Conservation (phyloP, 2,797 vertebrate species). For the Gallinago nigripennis region DNA sequence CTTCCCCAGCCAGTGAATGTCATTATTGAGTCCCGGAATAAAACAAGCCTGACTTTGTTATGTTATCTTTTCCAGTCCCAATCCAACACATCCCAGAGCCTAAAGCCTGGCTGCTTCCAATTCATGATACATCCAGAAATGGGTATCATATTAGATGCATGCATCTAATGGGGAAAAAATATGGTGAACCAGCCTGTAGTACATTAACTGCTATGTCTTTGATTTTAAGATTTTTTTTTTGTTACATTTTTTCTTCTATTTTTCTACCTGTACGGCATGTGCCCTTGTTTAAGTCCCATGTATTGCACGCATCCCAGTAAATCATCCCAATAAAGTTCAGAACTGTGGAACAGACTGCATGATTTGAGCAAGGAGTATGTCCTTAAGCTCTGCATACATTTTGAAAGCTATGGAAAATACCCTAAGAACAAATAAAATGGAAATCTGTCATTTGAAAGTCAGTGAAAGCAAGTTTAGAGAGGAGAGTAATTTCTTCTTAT, state of each 20-base stretch:
- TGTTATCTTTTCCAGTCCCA: not conserved
- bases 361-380: not conserved
- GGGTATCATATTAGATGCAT: accelerated
- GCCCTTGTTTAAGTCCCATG: not conserved
- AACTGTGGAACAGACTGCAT: not conserved
- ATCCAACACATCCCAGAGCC: not conserved
- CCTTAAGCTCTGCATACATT: not conserved
- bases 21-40: not conserved
- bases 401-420: not conserved
- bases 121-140: not conserved
- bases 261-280: not conserved
- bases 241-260: not conserved
- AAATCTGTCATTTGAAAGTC: not conserved
- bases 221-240: not conserved
- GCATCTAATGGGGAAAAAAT: not conserved
- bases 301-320: not conserved
- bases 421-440: not conserved
- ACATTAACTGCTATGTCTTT: not conserved
- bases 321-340: not conserved
- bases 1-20: not conserved
- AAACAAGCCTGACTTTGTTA: not conserved
- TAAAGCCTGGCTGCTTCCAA: not conserved
- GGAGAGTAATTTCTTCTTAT: not conserved
- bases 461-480: not conserved
- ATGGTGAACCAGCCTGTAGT: not conserved